These are phyloP conservation scores for Sylvilagus bachmani DNA, from an alignment of 2,113 vertebrate genomes.

Conservation along the genomic window DNA sequence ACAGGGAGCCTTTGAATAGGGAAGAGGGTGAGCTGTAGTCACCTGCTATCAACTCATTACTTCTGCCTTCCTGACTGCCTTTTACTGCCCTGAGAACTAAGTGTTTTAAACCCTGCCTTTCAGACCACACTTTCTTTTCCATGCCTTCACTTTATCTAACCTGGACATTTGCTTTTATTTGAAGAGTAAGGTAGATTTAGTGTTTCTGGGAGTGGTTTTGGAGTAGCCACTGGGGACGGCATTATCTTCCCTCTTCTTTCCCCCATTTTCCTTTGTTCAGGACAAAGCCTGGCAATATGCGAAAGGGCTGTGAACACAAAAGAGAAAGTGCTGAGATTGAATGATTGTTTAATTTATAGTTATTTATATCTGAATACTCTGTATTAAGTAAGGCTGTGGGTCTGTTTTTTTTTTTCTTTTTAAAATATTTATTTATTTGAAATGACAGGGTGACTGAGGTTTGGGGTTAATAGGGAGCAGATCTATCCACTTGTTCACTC, in stretches of 20 bases:
- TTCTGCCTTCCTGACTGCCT: not conserved
- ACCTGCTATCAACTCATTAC: not conserved
- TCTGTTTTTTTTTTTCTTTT: not conserved
- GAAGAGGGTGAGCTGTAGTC: fast-evolving
- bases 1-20: not conserved
- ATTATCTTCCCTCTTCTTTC: not conserved
- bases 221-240: fast-evolving
- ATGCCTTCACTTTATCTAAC: not conserved
- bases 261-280: not conserved
- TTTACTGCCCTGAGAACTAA: not conserved
- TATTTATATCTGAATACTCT: not conserved
- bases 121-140: not conserved
- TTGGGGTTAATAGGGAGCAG: no score
- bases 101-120: not conserved
- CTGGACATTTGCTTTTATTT: not conserved
- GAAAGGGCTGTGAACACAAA: not conserved
- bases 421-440: no score
- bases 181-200: not conserved
- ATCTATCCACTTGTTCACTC: no score
- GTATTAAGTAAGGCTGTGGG: not conserved
- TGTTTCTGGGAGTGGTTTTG: not conserved
- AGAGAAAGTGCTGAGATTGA: not conserved
- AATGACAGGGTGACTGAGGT: no score
- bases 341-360: not conserved
- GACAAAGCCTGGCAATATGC: not conserved